A percentile compares a stretch with the other conserved stretches of the same genome.
These are phyloP conservation scores for Nemotelus nigrinus DNA, from an alignment of 2,888 invertebrate genomes.

Conservation along the genomic window DNA sequence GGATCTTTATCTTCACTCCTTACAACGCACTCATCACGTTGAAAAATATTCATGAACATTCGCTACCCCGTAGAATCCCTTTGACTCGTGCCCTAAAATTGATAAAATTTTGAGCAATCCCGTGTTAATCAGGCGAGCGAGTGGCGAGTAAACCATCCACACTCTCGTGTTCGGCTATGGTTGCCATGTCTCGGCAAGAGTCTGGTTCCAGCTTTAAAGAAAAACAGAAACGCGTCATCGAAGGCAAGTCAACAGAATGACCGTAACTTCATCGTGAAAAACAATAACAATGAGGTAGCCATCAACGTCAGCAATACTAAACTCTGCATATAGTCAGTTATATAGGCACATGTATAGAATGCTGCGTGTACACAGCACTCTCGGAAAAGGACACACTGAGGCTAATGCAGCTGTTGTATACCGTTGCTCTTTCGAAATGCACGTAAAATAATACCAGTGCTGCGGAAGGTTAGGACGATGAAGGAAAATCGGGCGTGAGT, in stretches of 20 bases:
- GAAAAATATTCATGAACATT: too few relatives aligned
- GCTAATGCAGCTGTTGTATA: constrained; percentile 36
- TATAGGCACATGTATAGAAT: not conserved
- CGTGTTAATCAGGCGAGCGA: too few relatives aligned
- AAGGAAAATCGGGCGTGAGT: not conserved
- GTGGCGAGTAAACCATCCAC: too few relatives aligned
- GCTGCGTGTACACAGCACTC: not conserved
- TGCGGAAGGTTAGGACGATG: not conserved
- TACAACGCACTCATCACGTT: too few relatives aligned
- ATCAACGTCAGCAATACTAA: not conserved
- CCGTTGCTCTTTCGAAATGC: not conserved
- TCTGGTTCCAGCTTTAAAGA: too few relatives aligned
- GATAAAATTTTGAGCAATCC: too few relatives aligned
- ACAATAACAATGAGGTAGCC: not conserved
- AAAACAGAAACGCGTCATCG: not conserved
- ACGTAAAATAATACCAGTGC: not conserved
- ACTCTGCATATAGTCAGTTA: not conserved
- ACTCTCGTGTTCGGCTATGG: too few relatives aligned
- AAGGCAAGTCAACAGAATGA: too few relatives aligned
- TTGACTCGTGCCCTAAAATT: too few relatives aligned
- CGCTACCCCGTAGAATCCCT: too few relatives aligned
- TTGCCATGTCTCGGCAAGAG: too few relatives aligned
- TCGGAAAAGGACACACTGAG: constrained; percentile 16
- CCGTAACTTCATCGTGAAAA: not conserved
- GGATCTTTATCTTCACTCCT: too few relatives aligned